Percentiles rank a stretch among this genome's conserved stretches.
These are phyloP conservation scores for Pyxicephalus adspersus DNA, from an alignment of 2,113 vertebrate species.

Conservation along the genomic window DNA sequence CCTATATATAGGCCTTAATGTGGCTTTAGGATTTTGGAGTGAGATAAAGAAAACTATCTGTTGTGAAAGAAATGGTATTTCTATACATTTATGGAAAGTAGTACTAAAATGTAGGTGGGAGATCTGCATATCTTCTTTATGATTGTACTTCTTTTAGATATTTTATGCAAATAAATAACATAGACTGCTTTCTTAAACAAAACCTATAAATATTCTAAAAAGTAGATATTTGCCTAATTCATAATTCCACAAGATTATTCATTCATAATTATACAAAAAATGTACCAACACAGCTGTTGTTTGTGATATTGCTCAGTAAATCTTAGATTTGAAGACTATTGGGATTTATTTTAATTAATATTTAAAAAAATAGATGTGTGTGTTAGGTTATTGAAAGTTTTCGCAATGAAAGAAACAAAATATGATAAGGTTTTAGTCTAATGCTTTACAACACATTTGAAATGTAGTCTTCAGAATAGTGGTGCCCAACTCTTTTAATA, in stretches of 20 bases:
- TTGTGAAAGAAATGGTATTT: too few species aligned
- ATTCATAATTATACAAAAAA: constrained; percentile 20
- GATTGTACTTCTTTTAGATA: neutral
- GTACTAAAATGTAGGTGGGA: too few species aligned
- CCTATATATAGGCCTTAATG: too few species aligned
- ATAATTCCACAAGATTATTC: constrained; percentile 28
- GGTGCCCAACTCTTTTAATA: too few species aligned
- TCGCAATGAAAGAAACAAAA: neutral
- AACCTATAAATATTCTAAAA: constrained; percentile 16
- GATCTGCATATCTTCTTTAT: neutral
- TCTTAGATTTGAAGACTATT: neutral
- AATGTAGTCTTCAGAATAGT: too few species aligned
- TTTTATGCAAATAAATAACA: neutral
- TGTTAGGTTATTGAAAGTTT: neutral
- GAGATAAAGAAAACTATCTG: too few species aligned
- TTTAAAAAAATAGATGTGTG: neutral
- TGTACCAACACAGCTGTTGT: constrained; percentile 43
- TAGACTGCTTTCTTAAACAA: neutral
- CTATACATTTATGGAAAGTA: too few species aligned
- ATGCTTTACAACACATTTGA: too few species aligned
- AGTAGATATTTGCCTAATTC: constrained; percentile 3
- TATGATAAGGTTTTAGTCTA: too few species aligned
- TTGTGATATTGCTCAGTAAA: constrained; percentile 11
- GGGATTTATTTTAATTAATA: constrained; percentile 1
- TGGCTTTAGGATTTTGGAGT: too few species aligned